Evolutionary conservation across 2,113 vertebrate genomes (phyloP).

Genomic region (Marmota flaviventris): DNA sequence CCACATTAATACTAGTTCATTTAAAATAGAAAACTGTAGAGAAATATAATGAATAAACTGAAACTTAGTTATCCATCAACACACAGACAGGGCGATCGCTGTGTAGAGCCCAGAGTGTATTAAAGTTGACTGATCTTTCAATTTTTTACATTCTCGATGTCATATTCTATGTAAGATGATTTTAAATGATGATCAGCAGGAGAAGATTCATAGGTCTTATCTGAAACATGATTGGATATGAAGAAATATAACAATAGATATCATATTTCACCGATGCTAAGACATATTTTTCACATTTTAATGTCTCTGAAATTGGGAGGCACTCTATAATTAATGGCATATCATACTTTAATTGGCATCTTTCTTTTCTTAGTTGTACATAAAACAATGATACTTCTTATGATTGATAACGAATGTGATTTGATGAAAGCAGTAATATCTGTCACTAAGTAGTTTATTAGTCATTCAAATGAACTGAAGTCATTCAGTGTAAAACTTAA

Average conservation of each 20-base stretch:
- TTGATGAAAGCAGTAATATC: slow-evolving; percentile 55
- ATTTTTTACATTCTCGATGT: not conserved
- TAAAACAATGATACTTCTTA: slow-evolving; percentile 68
- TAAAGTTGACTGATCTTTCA: not conserved
- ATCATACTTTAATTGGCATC: slow-evolving; percentile 65
- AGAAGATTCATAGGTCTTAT: slow-evolving; percentile 5
- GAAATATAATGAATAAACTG: not conserved
- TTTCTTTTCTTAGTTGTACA: slow-evolving; percentile 62
- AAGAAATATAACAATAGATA: slow-evolving; percentile 58
- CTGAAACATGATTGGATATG: slow-evolving; percentile 47
- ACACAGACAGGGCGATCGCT: not conserved
- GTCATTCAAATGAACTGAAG: slow-evolving; percentile 69
- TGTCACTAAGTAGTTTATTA: slow-evolving; percentile 63
- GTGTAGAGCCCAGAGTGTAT: not conserved
- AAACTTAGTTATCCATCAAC: not conserved
- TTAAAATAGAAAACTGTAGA: not conserved
- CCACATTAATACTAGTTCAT: not conserved
- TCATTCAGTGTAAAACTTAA: slow-evolving; percentile 24
- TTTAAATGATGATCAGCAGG: slow-evolving; percentile 8
- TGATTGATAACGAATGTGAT: slow-evolving; percentile 24
- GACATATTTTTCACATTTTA: slow-evolving; percentile 61
- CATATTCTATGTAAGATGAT: not conserved
- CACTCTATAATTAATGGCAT: slow-evolving; percentile 62
- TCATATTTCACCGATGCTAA: slow-evolving; percentile 51
- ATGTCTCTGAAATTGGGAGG: slow-evolving; percentile 6